phyloP scores from a whole-genome alignment of 2,888 invertebrate genomes.

The Lepas anatifera region DNA sequence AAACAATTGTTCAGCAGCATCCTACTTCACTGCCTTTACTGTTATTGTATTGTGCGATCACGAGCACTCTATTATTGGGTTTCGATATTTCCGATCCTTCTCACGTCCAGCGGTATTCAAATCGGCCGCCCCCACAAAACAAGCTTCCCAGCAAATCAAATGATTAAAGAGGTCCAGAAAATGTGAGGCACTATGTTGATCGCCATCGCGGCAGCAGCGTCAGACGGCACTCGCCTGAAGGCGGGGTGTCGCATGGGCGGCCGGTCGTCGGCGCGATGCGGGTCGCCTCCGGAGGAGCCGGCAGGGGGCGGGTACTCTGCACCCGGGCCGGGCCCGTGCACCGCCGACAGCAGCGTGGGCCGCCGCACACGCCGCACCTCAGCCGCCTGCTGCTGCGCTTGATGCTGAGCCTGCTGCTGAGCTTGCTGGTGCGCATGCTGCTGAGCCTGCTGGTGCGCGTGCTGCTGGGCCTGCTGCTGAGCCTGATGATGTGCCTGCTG shows the following conservation, averaged over 20 bases:
- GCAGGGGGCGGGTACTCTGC: neutral
- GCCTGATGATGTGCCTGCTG: neutral
- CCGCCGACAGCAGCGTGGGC: slow-evolving; percentile 9
- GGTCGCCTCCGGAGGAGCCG: neutral
- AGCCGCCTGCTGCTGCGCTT: neutral
- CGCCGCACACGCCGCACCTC: neutral
- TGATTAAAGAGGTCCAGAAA: no score
- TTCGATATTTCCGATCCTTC: no score
- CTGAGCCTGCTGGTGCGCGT: neutral
- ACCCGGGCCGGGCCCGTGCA: neutral
- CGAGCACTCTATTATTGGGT: no score
- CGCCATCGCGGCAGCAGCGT: no score
- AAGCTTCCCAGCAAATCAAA: no score
- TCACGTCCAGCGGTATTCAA: no score
- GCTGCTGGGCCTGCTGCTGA: neutral
- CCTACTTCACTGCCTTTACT: no score
- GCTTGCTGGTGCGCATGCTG: neutral
- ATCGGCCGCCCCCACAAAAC: no score
- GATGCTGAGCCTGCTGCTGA: neutral
- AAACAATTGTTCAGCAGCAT: no score
- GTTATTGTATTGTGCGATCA: no score
- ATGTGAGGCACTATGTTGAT: no score
- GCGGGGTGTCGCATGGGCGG: neutral
- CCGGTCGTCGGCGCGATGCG: neutral
- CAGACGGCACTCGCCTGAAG: neutral